Evolutionary conservation across 2,113 vertebrate genomes (phyloP), one percentile per base, ranked within the genome.

Genomic region (Sturnira hondurensis): DNA sequence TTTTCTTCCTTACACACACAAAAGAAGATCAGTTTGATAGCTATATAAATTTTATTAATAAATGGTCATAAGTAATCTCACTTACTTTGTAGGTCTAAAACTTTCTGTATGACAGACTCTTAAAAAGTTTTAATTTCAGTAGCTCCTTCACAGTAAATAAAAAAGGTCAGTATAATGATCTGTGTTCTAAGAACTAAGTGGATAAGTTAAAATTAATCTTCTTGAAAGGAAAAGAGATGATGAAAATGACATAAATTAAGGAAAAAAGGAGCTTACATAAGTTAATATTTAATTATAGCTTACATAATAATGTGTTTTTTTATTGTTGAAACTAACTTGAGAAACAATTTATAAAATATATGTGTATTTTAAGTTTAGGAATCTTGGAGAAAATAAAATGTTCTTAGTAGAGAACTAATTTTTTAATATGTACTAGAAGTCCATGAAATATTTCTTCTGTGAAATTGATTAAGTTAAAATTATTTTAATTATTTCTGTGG

Each of bases 391-490:
- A 73, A 95, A 85, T 80, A 65, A 68, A 82, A 89, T 81, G 7
- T 65, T 91, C 36, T 81, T 65, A 70, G 31, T 54, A 74, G 78
- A 91, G 16, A 94, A 15, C n/a, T 89, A n/a, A 50, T 76, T 56
- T 93, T 45, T 56, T 19, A 56, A 31, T 83, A 50, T 93, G 15
- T 88, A 14, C 26, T 77, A 65, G 45, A 96, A 94, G 52, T 85
- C n/a, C 10, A 63, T 77, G 26, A 96, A 94, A 50, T 92, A 83
- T 89, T 90, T 96, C 41, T 56, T 73, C 28, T 90, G 47, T 41
- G 77, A 86, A 76, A 89, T 91, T 91, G 43, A 88, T 90, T 91
- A 95, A 91, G 86, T 94, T 96, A 14, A 80, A 95, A 94, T 97
- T 13, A 61, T 94, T 97, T 96, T 61, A 94, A 63, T 90, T 94